Percentiles rank a stretch among this genome's conserved stretches.
Conservation (phyloP, 2,113 vertebrate genomes). For the Carassius auratus region DNA sequence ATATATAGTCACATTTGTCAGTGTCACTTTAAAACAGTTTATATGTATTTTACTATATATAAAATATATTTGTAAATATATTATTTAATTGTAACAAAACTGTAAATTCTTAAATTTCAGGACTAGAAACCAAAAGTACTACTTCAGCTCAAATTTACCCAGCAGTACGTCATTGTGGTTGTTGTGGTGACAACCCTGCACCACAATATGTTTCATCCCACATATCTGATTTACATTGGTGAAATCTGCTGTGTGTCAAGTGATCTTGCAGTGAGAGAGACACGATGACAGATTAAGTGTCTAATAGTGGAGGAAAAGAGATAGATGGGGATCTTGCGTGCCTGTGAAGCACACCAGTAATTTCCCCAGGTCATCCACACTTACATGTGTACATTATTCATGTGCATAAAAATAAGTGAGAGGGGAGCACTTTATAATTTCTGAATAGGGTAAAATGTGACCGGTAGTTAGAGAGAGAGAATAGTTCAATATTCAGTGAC, state of each 20-base stretch:
- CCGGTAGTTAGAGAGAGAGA: neutral
- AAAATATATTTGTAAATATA: too few species aligned
- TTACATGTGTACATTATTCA: conserved; percentile 53
- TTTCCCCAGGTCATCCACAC: conserved; percentile 56
- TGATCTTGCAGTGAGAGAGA: neutral
- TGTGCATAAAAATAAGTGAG: conserved; percentile 11
- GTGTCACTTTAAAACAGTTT: too few species aligned
- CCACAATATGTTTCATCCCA: conserved; percentile 5
- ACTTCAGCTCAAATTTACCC: conserved; percentile 9
- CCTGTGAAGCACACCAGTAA: conserved; percentile 51
- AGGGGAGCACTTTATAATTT: conserved; percentile 8
- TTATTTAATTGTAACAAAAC: too few species aligned
- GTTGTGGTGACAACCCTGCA: conserved; percentile 4
- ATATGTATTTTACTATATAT: too few species aligned
- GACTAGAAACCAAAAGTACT: neutral
- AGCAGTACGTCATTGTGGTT: conserved; percentile 24
- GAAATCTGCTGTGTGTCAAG: conserved; percentile 33
- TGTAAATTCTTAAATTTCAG: neutral
- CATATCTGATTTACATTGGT: conserved; percentile 17
- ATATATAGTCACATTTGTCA: too few species aligned
- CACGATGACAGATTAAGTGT: conserved; percentile 48
- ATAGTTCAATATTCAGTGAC: conserved; percentile 21
- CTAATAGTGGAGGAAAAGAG: conserved; percentile 44
- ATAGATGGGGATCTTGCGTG: conserved; percentile 47
- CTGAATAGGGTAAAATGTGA: conserved; percentile 24